phyloP scores from a whole-genome alignment of 2,797 vertebrate species.

The Chiloscyllium punctatum region DNA sequence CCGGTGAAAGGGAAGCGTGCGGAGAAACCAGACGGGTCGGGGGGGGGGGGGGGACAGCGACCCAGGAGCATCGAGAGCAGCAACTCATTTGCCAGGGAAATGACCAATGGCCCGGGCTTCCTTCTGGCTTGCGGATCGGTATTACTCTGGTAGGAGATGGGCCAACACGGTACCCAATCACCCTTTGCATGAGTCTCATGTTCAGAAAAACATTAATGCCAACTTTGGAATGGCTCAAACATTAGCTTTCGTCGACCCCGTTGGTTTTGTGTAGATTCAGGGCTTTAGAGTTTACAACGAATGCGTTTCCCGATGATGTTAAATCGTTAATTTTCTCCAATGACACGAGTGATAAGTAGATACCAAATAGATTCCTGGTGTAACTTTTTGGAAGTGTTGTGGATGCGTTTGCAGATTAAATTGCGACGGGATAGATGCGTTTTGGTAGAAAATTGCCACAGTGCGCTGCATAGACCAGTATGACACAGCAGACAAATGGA shows the following conservation, averaged over 20 bases:
- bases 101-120: background rate
- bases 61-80: background rate
- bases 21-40: background rate
- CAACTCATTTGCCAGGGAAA: background rate
- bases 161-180: background rate
- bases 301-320: background rate
- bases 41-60: background rate
- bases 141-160: background rate
- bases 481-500: background rate
- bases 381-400: background rate
- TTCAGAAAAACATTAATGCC: background rate
- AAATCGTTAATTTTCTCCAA: background rate
- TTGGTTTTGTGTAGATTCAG: background rate
- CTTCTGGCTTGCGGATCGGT: background rate
- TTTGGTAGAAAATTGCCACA: background rate
- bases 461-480: background rate
- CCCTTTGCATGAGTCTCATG: background rate
- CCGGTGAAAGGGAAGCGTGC: background rate
- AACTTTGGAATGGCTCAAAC: background rate
- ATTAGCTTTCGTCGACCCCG: background rate
- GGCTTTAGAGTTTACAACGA: background rate
- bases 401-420: too few relatives aligned
- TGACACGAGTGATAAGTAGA: background rate
- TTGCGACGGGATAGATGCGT: background rate
- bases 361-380: background rate